Evolutionary conservation across 2,888 invertebrate species (phyloP).

Genomic region (Ichneumoninae sp.): DNA sequence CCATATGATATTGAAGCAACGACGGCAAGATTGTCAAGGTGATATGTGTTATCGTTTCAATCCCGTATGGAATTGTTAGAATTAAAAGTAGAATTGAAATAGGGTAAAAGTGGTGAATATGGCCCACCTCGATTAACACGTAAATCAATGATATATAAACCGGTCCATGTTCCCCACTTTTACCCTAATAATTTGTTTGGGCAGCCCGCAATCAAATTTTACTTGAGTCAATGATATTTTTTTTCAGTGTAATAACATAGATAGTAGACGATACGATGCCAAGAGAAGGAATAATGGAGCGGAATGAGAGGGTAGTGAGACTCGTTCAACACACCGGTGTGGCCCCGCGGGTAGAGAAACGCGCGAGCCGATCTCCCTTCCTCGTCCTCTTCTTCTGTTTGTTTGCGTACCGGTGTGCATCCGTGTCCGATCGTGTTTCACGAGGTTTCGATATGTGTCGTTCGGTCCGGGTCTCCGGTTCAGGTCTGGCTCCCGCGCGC

Average conservation of each 20-base stretch:
- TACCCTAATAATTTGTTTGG: too few relatives aligned
- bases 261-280: slow-evolving; percentile 17
- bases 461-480: slow-evolving; percentile 51
- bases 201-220: too few relatives aligned
- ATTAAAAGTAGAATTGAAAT: too few relatives aligned
- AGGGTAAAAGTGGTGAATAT: too few relatives aligned
- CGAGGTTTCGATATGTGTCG: slow-evolving; percentile 76
- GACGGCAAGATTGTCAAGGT: too few relatives aligned
- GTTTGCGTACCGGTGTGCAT: slow-evolving; percentile 81
- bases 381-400: slow-evolving; percentile 72
- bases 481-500: slow-evolving; percentile 76
- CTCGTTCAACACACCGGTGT: slow-evolving; percentile 62
- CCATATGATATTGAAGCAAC: too few relatives aligned
- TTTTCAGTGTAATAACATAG: neutral
- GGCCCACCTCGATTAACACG: too few relatives aligned
- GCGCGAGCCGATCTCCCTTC: slow-evolving; percentile 56
- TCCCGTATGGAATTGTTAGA: too few relatives aligned
- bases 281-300: slow-evolving; percentile 42
- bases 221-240: too few relatives aligned
- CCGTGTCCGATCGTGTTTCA: slow-evolving; percentile 83
- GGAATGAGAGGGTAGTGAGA: slow-evolving; percentile 49
- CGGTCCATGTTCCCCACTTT: too few relatives aligned
- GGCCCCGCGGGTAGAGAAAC: slow-evolving; percentile 63
- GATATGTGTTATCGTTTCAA: too few relatives aligned
- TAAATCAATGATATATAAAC: too few relatives aligned